Conservation (phyloP, 2,888 invertebrate species). For the Drosophila prostipennis region DNA sequence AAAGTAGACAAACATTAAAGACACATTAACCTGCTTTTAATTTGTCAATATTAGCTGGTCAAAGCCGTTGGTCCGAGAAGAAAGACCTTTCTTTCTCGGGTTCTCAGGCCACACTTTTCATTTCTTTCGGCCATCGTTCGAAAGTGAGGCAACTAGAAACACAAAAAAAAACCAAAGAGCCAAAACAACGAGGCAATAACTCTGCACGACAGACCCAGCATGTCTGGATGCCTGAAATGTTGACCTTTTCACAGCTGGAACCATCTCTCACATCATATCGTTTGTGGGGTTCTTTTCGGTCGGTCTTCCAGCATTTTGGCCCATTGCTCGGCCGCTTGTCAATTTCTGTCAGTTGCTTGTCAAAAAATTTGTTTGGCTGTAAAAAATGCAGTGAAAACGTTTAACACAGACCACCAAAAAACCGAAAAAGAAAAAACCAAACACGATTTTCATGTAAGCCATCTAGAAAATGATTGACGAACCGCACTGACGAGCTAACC, state of each 20-base stretch:
- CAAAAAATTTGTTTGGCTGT: conserved; percentile 76
- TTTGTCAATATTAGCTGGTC: conserved; percentile 76
- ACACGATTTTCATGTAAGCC: conserved; percentile 78
- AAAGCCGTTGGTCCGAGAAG: conserved; percentile 19
- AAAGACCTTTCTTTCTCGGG: conserved; percentile 53
- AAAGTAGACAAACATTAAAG: conserved; percentile 64
- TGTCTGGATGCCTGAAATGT: conserved; percentile 48
- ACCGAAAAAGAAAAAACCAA: conserved; percentile 47
- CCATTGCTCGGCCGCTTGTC: conserved; percentile 77
- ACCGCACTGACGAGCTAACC: conserved; percentile 46
- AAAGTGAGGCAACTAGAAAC: conserved; percentile 64
- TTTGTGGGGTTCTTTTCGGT: conserved; percentile 35
- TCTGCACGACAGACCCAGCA: conserved; percentile 62
- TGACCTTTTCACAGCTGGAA: conserved; percentile 77
- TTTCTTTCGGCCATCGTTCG: conserved; percentile 63
- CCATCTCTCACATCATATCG: conserved; percentile 67
- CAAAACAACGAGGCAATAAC: conserved; percentile 50
- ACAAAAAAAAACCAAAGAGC: not conserved
- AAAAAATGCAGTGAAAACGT: conserved; percentile 73
- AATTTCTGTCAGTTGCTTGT: conserved; percentile 81
- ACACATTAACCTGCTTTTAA: conserved; percentile 77
- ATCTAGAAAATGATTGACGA: conserved; percentile 68
- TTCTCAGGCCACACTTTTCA: conserved; percentile 75
- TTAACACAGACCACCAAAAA: conserved; percentile 39
- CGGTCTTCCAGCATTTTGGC: conserved; percentile 43